Evolutionary conservation across 2,113 vertebrate genomes (phyloP).

Genomic region (Sylvietta virens): DNA sequence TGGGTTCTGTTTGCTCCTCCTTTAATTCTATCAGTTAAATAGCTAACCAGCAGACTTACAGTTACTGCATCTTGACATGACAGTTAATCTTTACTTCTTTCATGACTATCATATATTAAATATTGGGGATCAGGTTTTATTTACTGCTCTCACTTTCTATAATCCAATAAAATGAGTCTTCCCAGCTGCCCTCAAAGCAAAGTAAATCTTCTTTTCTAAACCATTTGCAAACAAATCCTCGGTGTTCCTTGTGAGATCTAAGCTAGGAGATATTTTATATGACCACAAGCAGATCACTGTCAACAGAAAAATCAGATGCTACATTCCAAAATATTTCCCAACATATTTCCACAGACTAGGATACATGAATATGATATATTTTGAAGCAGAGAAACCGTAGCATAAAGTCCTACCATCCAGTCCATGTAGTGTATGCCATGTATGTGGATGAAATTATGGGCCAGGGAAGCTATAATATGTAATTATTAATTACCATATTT

Average conservation of each 20-base stretch:
- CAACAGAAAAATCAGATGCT: neutral
- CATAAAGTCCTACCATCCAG: neutral
- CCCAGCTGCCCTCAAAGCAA: slow-evolving; percentile 12
- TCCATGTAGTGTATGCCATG: neutral
- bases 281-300: neutral
- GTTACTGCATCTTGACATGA: neutral
- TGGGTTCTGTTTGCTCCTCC: neutral
- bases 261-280: slow-evolving; percentile 30
- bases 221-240: neutral
- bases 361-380: neutral
- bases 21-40: neutral
- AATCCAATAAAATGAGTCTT: slow-evolving; percentile 3
- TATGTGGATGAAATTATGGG: neutral
- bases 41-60: neutral
- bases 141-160: slow-evolving; percentile 24
- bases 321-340: neutral
- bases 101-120: neutral
- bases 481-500: neutral
- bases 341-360: neutral
- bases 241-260: slow-evolving; percentile 9
- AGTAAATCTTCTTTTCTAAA: slow-evolving; percentile 21
- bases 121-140: slow-evolving; percentile 26
- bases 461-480: neutral
- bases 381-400: neutral
- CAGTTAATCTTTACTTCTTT: slow-evolving; percentile 18